Base-by-base conservation (phyloP, 2,113 vertebrate species). In the Myxocyprinus asiaticus region DNA sequence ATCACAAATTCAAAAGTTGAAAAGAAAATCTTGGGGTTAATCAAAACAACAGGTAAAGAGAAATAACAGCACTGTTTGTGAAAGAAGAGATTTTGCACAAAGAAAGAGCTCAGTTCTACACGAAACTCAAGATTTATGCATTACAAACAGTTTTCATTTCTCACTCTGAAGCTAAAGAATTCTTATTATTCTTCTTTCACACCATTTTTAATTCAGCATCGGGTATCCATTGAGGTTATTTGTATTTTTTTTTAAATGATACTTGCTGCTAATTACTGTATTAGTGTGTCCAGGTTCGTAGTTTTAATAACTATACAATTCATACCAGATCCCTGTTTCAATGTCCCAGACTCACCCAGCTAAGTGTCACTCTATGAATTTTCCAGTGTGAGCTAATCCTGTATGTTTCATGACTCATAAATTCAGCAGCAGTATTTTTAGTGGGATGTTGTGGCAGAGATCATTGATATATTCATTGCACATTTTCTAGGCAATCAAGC, bases 401-500 rank as follows among this genome's bases (percentile, higher is more conserved):
- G 15, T 43, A 59, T 43, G 59, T 79, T 65, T 64, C 61, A 63
- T 79, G 68, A 71, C 50, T 51, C 42, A 74, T 66, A 44, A 56
- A 55, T 79, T 79, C 61, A 71, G 15, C 72, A 48, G 59, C 72
- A 65, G 62, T 65, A 43, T 55, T 65, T 65, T 76, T 50, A 76
- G 17, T 67, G 69, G 55, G n/a, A 67, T 81, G 71, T 71, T 81
- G 59, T 79, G 68, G 78, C 69, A 72, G 22, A 72, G 59, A 79
- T 73, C 78, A 79, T 65, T 72, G 78, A 73, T 73, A 73, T 58
- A 72, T 66, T 73, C 63, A 80, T 80, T 42, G 53, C 61, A 58
- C 79, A 67, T 51, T 80, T 80, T 33, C 79, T 33, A 80, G 9
- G 70, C 79, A 80, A 74, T 80, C 72, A 75, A 74, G 43, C 44